Base-by-base conservation (phyloP, 2,797 vertebrate genomes). In the Oryzias sinensis region DNA sequence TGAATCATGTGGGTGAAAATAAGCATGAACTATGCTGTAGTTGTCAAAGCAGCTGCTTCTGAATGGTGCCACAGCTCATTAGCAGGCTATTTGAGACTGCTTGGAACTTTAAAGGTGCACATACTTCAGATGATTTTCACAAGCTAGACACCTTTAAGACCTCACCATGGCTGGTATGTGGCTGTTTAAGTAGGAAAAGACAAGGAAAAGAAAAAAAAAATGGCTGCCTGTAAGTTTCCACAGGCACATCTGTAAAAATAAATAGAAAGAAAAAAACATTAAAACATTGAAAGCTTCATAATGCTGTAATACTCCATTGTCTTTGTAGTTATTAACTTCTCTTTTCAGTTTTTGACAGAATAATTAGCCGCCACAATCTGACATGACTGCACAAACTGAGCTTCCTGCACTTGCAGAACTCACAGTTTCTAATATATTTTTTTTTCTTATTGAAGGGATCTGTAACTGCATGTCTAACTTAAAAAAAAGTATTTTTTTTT, bases 1-100 rank as follows among this genome's bases (percentile, higher is more conserved):
- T 8, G 42, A n/a, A 29, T 6, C 16, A 42, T 49, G 13, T 57
- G 27, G 46, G 33, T 53, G 20, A 41, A 24, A 45, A 27, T 50
- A 51, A 62, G 40, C 50, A 16, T 1, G 43, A 42, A 49, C 65
- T 49, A 61, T 63, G 59, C 74, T 73, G 70, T 53, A 59, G 55
- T 70, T 79, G 77, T 74, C 75, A 79, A 68, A 83, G 66, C 55
- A 83, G 80, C 70, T 82, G 62, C 74, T 68, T 62, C 53, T 71
- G 67, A 78, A 59, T 67, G 74, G 72, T 59, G 62, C 56, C 66
- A 58, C 45, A 49, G 59, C 83, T 89, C 79, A 85, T 90, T 85
- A 88, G 70, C 29, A 60, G 57, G 71, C 61, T 81, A 65, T 74
- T 84, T 66, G 69, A 68, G 77, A 81, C 60, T 77, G 41, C 54